Base-by-base conservation (phyloP, 2,888 invertebrate genomes). In the Leptopterna dolabrata region DNA sequence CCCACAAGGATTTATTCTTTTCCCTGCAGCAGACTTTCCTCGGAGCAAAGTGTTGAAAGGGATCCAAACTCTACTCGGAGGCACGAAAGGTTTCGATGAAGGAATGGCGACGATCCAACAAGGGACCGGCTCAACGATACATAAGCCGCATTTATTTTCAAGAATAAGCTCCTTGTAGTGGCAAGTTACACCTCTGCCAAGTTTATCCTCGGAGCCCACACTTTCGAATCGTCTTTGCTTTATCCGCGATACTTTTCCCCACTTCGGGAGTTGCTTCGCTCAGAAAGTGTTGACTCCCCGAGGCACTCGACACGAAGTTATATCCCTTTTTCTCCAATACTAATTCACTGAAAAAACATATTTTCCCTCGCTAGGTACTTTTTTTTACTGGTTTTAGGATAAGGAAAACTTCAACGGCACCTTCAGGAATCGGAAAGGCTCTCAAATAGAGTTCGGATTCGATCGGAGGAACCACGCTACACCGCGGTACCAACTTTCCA, bases 101-200 rank as follows among this genome's bases (percentile, higher is more conserved):
- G 36, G 45, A 78, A 78, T 45, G 63, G 45, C 78, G 78, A 63
- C 63, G 63, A 63, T 63, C 63, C 63, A 63, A 63, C 78, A 27
- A 45, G 45, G 78, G 19, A 36, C 6, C n/a, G 78, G 78, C 36
- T 78, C 78, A 78, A n/a, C 78, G 45, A 78, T 78, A 78, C 78
- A 78, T 78, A 78, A 78, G 78, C 78, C 78, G 78, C 78, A 78
- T 78, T 78, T 78, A 78, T 78, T 78, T 78, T 78, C 24, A 78
- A 78, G 78, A 78, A 41, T 78, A 78, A 43, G 45, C 78, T 27
- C 27, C 78, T 41, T 78, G 78, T 78, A 78, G 45, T 78, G 78
- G 78, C 78, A 78, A 78, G 78, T 78, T 78, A 43, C 43, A 78
- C 41, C 41, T 43, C 78, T 13, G 30, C 41, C 73, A 45, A 78